Conservation (phyloP, 2,113 vertebrate genomes). For the Aptenodytes patagonicus region DNA sequence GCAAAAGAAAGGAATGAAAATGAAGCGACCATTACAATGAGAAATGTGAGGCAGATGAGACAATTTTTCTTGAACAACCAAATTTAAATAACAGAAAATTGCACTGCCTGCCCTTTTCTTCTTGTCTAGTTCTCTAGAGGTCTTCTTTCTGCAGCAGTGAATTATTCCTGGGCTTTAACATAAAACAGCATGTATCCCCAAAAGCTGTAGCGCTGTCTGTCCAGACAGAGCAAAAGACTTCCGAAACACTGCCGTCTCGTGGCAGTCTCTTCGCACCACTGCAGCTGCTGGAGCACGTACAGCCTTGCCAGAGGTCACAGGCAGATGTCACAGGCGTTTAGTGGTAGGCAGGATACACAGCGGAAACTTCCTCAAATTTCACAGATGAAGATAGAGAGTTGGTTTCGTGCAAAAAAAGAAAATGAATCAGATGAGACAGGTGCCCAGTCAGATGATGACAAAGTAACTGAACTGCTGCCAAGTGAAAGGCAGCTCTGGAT, state of each 20-base stretch:
- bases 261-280: background rate
- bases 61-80: background rate
- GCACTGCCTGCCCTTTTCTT: background rate
- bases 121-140: background rate
- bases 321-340: background rate
- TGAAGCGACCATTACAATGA: background rate
- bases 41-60: background rate
- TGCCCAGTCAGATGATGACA: conserved; percentile 30
- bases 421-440: conserved; percentile 26
- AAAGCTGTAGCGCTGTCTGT: background rate
- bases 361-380: background rate
- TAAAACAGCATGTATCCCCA: accelerated
- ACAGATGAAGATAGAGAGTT: background rate
- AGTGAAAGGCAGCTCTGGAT: background rate
- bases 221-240: background rate
- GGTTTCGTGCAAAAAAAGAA: background rate
- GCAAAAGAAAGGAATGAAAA: background rate
- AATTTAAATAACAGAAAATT: conserved; percentile 7
- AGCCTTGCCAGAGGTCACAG: background rate
- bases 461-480: conserved; percentile 35
- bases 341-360: background rate
- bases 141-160: background rate
- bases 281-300: background rate
- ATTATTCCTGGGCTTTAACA: background rate
- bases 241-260: background rate